Conservation (phyloP, 2,888 invertebrate genomes). For the Pimpla rufipes region DNA sequence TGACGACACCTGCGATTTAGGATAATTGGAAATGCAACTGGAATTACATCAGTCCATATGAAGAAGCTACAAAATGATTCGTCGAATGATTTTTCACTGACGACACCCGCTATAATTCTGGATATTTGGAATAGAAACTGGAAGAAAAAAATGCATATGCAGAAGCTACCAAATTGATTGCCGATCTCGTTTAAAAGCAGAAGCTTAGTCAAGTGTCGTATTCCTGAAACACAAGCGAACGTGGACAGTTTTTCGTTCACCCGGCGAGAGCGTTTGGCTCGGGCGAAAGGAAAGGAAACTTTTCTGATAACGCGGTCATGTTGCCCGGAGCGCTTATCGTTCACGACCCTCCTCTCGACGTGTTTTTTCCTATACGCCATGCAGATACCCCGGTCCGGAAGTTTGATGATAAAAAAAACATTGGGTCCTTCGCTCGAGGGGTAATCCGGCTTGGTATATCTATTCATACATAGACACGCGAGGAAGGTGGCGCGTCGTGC, state of each 20-base stretch:
- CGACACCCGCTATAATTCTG: background rate
- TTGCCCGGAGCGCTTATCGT: slow-evolving; percentile 44
- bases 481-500: background rate
- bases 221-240: slow-evolving; percentile 9
- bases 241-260: slow-evolving; percentile 22
- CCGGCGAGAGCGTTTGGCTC: slow-evolving; percentile 20
- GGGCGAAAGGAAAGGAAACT: slow-evolving; percentile 44
- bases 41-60: no score
- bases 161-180: background rate
- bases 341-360: slow-evolving; percentile 44
- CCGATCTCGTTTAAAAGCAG: slow-evolving; percentile 5
- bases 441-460: slow-evolving; percentile 26
- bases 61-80: no score
- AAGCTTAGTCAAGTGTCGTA: background rate
- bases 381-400: slow-evolving; percentile 50
- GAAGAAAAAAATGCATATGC: background rate
- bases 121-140: background rate
- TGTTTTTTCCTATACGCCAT: slow-evolving; percentile 42
- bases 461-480: background rate
- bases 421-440: slow-evolving; percentile 29
- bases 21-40: no score
- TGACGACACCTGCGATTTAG: no score
- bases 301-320: slow-evolving; percentile 61
- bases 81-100: background rate
- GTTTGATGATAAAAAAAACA: slow-evolving; percentile 62